Evolutionary conservation across 2,113 vertebrate genomes (phyloP), one percentile per base, ranked within the genome.

Genomic region (Pelodiscus sinensis): DNA sequence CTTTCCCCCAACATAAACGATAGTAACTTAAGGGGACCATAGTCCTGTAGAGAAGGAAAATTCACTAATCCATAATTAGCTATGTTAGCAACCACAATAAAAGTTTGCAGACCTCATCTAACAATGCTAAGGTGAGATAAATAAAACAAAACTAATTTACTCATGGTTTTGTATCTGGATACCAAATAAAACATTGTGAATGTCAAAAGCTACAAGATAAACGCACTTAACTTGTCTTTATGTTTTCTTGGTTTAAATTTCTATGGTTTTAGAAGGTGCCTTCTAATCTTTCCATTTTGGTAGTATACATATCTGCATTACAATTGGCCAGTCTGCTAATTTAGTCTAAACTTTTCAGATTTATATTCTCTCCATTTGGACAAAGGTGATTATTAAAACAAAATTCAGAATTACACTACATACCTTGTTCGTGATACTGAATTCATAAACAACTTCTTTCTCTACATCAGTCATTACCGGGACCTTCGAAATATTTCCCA

Each of bases 401-500:
- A 13, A 44, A 51, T 27, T n/a, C 24, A 31, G 79, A 73, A 68
- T 19, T 9, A 55, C 44, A 25, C 27, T 54, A 86, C 97, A 27
- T 96, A 99, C 99, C 98, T 98, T 98, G 84, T 96, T 98, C 60
- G 95, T 96, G 21, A 97, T 86, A 92, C 97, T 98, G 86, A 99
- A 98, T 78, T 99, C 98, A 86, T 96, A 92, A 62, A 99, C 97
- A 11, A 99, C 98, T 94, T 99, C 98, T 88, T 98, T 99, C 96
- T 99, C 99, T 95, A 99, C 98, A 90, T 99, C 98, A 96, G 98
- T 98, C 96, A 99, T 96, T 56, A 99, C 92, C 1, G 99, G 99
- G 90, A 98, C 96, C 88, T 97, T 98, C 50, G 99, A 98, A 91
- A 98, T 96, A 79, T 98, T 99, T 35, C 98, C 98, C 9, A 99